Base-by-base conservation (phyloP, 2,797 vertebrate species). In the Enteromius thamalakanensis region DNA sequence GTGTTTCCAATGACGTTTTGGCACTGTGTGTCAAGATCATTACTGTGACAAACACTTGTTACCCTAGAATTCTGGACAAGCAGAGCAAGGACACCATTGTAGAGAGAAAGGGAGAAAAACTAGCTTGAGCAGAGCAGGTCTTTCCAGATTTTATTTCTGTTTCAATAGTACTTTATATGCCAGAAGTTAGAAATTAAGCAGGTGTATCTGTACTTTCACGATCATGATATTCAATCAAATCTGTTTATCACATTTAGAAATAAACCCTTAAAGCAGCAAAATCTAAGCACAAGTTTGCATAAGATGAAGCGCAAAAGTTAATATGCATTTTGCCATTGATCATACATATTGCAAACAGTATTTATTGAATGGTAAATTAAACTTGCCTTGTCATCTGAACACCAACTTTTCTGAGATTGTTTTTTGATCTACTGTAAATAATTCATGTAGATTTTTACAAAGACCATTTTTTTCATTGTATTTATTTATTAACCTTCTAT, bases 11-110 rank as follows among this genome's bases (percentile, higher is more conserved):
- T 79, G 47, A 55, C 40, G 8, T 17, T 83, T 75, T 78, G 62
- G 76, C 34, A 79, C 34, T n/a, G n/a, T 72, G 55, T 17, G 53
- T 79, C 77, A 62, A n/a, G 40, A 69, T 49, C 68, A 51, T 64
- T 72, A 45, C 53, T 81, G 34, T 81, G 78, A 85, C 51, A 72
- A 77, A 58, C 29, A 15, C n/a, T 64, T 68, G 47, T 85, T 74
- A 58, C 21, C 9, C 14, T 37, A 32, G 64, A 83, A 32, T 40
- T 29, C 29, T 62, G 21, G 3, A 69, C 23, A 15, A 60, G 23
- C 32, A 37, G 29, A 34, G 10, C 11, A 6, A n/a, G n/a, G 3
- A 15, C 32, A 23, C 23, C 51, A 23, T 21, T 55, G 19, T n/a
- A 2, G 10, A 34, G 4, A 34, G 53, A 55, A n/a, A n/a, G 51